A percentile compares a stretch with the other conserved stretches of the same genome.
phyloP scores from a whole-genome alignment of 1,140 invertebrate genomes.

The Drosophila gunungcola region DNA sequence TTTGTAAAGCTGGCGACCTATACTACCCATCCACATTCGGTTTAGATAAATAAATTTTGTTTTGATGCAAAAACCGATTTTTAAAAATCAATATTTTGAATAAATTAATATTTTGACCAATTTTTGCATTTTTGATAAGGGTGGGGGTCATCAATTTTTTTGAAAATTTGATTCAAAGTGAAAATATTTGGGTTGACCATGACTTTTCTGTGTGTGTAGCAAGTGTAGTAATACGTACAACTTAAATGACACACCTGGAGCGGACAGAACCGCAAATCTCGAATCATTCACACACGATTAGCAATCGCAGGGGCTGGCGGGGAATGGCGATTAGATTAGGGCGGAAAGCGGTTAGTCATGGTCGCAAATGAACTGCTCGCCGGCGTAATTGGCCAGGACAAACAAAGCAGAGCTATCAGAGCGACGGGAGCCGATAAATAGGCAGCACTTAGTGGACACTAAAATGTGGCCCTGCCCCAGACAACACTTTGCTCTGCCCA shows the following conservation, averaged over 20 bases:
- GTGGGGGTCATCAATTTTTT: too few relatives aligned
- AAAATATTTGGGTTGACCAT: too few relatives aligned
- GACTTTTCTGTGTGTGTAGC: too few relatives aligned
- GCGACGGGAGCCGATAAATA: constrained; percentile 34
- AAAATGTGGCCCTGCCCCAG: background rate
- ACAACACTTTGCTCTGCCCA: constrained; percentile 30
- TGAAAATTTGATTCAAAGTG: too few relatives aligned
- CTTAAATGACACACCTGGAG: constrained; percentile 27
- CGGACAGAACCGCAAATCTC: constrained; percentile 12
- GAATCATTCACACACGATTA: constrained; percentile 30
- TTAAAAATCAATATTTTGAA: too few relatives aligned
- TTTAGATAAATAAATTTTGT: too few relatives aligned
- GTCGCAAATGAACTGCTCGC: constrained; percentile 39
- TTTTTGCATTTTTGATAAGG: too few relatives aligned
- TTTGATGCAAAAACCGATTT: too few relatives aligned
- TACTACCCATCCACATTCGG: too few relatives aligned
- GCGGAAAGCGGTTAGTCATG: constrained; percentile 50
- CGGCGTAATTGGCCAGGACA: constrained; percentile 7
- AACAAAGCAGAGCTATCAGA: constrained; percentile 21
- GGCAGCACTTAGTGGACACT: constrained; percentile 30
- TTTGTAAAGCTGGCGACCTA: too few relatives aligned
- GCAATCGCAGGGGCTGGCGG: background rate
- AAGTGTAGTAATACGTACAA: background rate
- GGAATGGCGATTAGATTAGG: constrained; percentile 42
- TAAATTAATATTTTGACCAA: too few relatives aligned